phyloP scores from a whole-genome alignment of 2,113 vertebrate genomes.

The Datnioides undecimradiatus region DNA sequence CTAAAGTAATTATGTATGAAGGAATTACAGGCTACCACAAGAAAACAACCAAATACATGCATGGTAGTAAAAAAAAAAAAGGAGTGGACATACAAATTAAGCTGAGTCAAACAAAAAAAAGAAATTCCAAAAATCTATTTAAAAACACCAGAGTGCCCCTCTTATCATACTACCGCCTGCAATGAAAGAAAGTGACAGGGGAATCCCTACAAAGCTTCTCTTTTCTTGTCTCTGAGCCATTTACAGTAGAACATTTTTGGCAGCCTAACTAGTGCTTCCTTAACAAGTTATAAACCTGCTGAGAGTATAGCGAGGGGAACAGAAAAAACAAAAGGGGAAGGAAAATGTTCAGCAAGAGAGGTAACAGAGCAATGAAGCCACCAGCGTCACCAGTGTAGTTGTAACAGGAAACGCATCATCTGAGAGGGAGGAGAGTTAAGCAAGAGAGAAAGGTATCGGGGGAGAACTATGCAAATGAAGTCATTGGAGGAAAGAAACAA shows the following conservation, averaged over 20 bases:
- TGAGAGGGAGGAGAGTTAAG: conserved; percentile 26
- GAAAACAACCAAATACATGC: neutral
- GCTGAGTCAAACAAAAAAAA: neutral
- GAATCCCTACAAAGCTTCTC: conserved; percentile 4
- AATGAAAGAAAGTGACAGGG: conserved; percentile 8
- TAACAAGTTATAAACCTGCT: neutral
- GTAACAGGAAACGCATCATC: conserved; percentile 61
- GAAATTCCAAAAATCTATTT: neutral
- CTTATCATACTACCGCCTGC: no score
- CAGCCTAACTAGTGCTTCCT: neutral
- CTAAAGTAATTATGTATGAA: neutral
- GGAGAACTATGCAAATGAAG: neutral
- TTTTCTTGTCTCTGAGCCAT: neutral
- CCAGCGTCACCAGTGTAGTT: conserved; percentile 26
- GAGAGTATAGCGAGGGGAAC: conserved; percentile 28
- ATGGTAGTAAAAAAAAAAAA: neutral
- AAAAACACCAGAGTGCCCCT: neutral
- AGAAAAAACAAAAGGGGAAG: conserved; percentile 54
- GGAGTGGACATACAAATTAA: neutral
- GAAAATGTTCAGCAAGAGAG: neutral
- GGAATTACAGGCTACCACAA: neutral
- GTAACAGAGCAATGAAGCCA: conserved; percentile 10
- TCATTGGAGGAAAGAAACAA: neutral
- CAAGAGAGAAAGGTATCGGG: neutral
- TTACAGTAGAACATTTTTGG: neutral